Base-by-base conservation (phyloP, 1,140 invertebrate genomes). In the Camponotus vicinus region DNA sequence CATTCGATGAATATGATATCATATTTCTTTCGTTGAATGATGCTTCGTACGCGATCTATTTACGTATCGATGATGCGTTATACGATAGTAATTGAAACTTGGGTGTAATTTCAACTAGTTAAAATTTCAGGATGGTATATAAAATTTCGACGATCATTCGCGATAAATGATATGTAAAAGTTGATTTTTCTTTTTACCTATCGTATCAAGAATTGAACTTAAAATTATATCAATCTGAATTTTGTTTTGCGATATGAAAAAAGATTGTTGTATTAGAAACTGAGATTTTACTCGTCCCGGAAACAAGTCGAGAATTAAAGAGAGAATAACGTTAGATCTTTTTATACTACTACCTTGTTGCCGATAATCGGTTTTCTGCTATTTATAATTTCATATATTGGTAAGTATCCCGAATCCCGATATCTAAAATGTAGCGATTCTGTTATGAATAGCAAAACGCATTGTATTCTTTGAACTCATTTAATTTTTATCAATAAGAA, bases 21-120 rank as follows among this genome's bases (percentile, higher is more conserved):
- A 71, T 8, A 57, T 80, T 59, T 80, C 78, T 34, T 59, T 59
- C n/a, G 27, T 80, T 59, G 18, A 80, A 80, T 34, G 52, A 70
- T n/a, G 11, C 70, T 80, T 80, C 32, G 15, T 37, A 21, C 34
- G 42, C 18, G 11, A 70, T 71, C 66, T 57, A 11, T 70, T 79
- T 70, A 49, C 63, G 64, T 57, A 70, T 80, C 52, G 52, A 57
- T 7, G 27, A 2, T 52, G 49, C 15, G 42, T 8, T 45, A 27
- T 78, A 9, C 21, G 21, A 71, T 13, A 13, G 66, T 42, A 18
- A 80, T 42, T 9, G 37, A 80, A 71, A 34, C 37, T 15, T 52
- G 9, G 37, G 1, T 70, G 57, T 9, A 55, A 70, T 70, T 80
- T 80, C n/a, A 42, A 18, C 37, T 15, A 42, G 66, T 80, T 71